Percentiles rank a stretch among this genome's conserved stretches.
Conservation (phyloP, 2,113 vertebrate genomes). For the Microcebus ravelobensis region DNA sequence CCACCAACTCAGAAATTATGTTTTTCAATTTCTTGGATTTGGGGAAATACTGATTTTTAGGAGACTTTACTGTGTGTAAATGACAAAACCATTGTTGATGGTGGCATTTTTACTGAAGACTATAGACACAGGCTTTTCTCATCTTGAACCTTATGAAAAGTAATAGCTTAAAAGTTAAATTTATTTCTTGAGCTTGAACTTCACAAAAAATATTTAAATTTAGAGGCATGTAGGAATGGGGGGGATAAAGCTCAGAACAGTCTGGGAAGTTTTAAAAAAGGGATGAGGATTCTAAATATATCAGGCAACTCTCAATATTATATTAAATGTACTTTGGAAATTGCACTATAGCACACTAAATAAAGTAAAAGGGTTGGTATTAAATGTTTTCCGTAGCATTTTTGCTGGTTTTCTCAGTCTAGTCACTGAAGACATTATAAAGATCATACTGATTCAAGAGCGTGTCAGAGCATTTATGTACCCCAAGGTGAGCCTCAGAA, state of each 20-base stretch:
- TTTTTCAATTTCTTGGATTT: conserved; percentile 9
- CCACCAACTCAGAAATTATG: conserved; percentile 18
- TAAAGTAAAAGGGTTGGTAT: not conserved
- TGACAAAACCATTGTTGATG: not conserved
- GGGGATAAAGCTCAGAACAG: not conserved
- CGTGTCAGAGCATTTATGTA: conserved; percentile 22
- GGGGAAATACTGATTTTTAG: conserved; percentile 2
- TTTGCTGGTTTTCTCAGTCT: conserved; percentile 29
- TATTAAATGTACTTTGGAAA: not conserved
- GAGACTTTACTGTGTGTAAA: conserved; percentile 2
- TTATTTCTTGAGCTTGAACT: not conserved
- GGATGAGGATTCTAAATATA: not conserved
- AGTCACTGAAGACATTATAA: conserved; percentile 51
- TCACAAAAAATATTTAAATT: not conserved
- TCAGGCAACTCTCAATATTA: not conserved
- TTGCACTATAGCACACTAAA: not conserved
- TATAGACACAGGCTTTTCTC: not conserved
- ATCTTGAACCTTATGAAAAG: conserved; percentile 6
- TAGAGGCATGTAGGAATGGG: not conserved
- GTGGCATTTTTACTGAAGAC: not conserved
- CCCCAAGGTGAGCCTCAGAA: conserved; percentile 56
- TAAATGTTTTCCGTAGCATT: conserved; percentile 46
- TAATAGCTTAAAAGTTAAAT: conserved; percentile 17
- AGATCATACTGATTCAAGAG: conserved; percentile 35
- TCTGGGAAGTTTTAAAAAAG: not conserved